Base-by-base conservation (phyloP, 2,797 vertebrate species). In the Champsocephalus gunnari region DNA sequence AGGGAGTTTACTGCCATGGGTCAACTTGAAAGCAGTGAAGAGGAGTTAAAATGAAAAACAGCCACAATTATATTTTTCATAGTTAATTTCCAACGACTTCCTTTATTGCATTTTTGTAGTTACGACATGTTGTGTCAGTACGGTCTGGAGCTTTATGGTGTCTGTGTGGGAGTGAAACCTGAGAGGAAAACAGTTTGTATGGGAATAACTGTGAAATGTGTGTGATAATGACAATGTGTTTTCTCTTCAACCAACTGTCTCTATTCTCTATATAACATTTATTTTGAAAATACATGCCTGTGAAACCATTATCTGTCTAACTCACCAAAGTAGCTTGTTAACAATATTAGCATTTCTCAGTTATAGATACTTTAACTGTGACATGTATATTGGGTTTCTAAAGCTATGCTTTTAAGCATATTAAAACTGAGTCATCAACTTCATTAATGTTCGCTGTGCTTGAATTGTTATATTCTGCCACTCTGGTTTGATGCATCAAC, bases 91-190 rank as follows among this genome's bases (percentile, higher is more conserved):
- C 49, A 48, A 67, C 44, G 34, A 34, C n/a, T 32, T 70, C 2
- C 21, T 2, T 54, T 12, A 62, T 44, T 43, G 54, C 24, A 67
- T 71, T 61, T 43, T 11, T 48, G 48, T 11, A 24, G 63, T 38
- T 16, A 19, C 69, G 38, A 73, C 45, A 55, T 56, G 19, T 16
- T 63, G 28, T 48, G 47, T 76, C 58, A 81, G 43, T 3, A 14
- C 16, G 1, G 56, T 21, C 21, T 21, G 21, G 54, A 64, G 32
- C 48, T 78, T 66, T 64, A 16, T 67, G 65, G 49, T 64, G 53
- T 56, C 56, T 78, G 79, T 75, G 77, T 76, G 12, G 60, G 71
- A 64, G 71, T 47, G 21, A 62, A 77, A 73, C 48, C 51, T 72
- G 19, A 67, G n/a, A 55, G 14, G 45, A 49, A 51, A 66, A 47